Conservation (phyloP, 2,888 invertebrate species). For the Drosophila subquinaria region DNA sequence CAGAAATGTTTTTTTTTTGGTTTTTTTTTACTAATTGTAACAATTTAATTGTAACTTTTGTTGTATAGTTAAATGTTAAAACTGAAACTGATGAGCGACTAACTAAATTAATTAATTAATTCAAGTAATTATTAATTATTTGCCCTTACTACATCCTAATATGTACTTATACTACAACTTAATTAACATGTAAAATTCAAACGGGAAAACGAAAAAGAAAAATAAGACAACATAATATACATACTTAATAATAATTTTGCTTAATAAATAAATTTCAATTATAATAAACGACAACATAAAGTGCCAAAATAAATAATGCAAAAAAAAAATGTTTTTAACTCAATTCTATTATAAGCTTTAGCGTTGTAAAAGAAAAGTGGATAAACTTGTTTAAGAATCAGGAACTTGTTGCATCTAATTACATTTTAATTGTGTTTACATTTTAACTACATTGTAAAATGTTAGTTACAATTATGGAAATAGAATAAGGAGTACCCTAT, state of each 20-base stretch:
- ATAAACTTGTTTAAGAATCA: not conserved
- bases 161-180: constrained; percentile 46
- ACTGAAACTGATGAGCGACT: constrained; percentile 35
- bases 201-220: constrained; percentile 23
- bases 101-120: constrained; percentile 64
- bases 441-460: not conserved
- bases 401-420: not conserved
- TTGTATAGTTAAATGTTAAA: constrained; percentile 71
- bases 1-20: constrained; percentile 35
- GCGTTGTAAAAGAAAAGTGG: not conserved
- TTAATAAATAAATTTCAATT: constrained; percentile 63
- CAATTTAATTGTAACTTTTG: constrained; percentile 64
- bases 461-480: not conserved
- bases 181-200: constrained; percentile 34
- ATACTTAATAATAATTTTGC: constrained; percentile 53
- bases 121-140: constrained; percentile 47
- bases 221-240: constrained; percentile 37
- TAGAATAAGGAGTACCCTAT: not conserved
- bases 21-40: constrained; percentile 64
- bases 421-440: not conserved
- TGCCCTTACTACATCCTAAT: constrained; percentile 40
- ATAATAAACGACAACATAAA: constrained; percentile 66
- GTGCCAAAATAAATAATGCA: constrained; percentile 72
- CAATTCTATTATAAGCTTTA: not conserved
- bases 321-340: constrained; percentile 33